These are phyloP conservation scores for Cathartes aura DNA, from an alignment of 2,113 vertebrate species.

Conservation along the genomic window DNA sequence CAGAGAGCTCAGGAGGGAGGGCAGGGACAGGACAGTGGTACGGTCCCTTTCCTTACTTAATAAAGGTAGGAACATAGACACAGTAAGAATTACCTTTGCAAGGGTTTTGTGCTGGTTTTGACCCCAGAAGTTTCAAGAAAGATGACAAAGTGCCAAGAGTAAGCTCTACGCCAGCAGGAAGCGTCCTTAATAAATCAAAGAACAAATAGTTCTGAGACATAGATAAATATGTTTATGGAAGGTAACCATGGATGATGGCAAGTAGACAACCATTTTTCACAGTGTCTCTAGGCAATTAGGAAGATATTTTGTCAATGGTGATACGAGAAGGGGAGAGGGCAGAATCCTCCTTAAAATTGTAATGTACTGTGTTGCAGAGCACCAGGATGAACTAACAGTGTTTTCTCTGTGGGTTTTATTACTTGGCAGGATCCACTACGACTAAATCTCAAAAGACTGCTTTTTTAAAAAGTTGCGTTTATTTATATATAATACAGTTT, in stretches of 20 bases:
- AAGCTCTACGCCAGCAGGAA: neutral
- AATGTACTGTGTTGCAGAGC: neutral
- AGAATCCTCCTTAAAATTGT: constrained; percentile 12
- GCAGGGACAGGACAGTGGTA: neutral
- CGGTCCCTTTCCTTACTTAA: neutral
- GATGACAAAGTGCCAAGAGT: neutral
- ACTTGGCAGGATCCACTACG: constrained; percentile 3
- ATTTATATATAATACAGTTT: neutral
- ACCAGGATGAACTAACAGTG: neutral
- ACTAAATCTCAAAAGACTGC: constrained; percentile 6
- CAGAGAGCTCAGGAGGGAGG: neutral
- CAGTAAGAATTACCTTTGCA: constrained; percentile 7
- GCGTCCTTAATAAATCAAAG: neutral
- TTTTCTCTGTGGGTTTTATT: constrained; percentile 2
- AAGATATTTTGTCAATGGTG: neutral
- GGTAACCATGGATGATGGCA: constrained; percentile 26
- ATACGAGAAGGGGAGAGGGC: neutral
- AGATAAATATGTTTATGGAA: constrained; percentile 32
- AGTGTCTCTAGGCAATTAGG: neutral
- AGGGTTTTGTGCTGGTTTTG: constrained; percentile 46
- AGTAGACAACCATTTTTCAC: neutral
- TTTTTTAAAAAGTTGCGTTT: neutral
- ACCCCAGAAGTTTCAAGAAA: neutral
- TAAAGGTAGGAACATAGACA: neutral
- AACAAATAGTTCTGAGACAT: neutral